Conservation (phyloP, 2,113 vertebrate genomes). For the Aptenodytes forsteri region DNA sequence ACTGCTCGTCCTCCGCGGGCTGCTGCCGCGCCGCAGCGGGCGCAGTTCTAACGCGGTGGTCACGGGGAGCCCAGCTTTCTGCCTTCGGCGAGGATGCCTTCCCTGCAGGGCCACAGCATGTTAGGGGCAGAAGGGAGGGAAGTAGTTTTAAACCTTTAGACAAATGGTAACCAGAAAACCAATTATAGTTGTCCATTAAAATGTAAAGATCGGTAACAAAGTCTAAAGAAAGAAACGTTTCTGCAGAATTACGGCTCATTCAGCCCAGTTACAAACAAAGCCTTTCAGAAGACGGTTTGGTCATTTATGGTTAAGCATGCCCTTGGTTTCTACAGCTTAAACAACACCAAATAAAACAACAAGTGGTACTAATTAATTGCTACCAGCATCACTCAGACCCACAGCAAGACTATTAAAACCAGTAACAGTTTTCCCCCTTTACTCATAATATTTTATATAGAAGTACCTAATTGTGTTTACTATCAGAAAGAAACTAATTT, state of each 20-base stretch:
- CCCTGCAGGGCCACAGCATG: not conserved
- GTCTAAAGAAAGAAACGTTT: not conserved
- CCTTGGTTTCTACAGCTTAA: not conserved
- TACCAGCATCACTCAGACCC: not conserved
- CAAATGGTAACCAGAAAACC: not conserved
- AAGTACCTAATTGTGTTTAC: not conserved
- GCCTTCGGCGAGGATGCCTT: not conserved
- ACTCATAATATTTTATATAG: not conserved
- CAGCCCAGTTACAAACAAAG: not conserved
- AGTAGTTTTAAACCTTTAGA: not conserved
- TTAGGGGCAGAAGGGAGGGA: too few relatives aligned
- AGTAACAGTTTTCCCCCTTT: not conserved
- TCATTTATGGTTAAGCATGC: not conserved
- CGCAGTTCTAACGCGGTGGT: rapidly evolving
- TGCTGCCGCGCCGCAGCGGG: not conserved
- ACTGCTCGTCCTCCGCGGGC: rapidly evolving
- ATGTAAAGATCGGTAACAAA: not conserved
- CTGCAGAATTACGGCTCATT: not conserved
- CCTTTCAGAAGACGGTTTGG: not conserved
- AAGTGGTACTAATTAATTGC: not conserved
- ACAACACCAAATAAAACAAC: not conserved
- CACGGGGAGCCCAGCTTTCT: rapidly evolving
- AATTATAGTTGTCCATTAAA: not conserved
- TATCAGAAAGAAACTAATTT: conserved; percentile 15
- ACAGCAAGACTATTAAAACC: not conserved